phyloP scores from a whole-genome alignment of 1,140 invertebrate genomes.

The Portunus trituberculatus region DNA sequence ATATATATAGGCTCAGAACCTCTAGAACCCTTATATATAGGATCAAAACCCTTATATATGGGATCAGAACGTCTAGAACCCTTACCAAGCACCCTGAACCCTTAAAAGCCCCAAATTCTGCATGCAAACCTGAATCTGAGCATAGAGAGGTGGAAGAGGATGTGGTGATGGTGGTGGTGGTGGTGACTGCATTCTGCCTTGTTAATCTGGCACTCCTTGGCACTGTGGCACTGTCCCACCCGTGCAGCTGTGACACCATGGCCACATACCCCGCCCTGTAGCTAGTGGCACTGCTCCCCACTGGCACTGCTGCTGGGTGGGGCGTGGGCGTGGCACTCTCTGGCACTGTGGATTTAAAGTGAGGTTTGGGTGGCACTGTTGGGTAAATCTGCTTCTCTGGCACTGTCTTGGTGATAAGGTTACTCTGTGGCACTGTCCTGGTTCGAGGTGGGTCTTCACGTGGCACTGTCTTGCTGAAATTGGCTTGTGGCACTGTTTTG shows the following conservation, averaged over 20 bases:
- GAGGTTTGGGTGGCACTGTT: neutral
- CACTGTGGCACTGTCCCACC: neutral
- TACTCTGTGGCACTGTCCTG: too few relatives aligned
- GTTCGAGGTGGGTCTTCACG: neutral
- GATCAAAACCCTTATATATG: neutral
- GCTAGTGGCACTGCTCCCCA: conserved; percentile 42
- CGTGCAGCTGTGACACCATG: conserved; percentile 36
- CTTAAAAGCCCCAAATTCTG: neutral
- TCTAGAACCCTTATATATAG: too few relatives aligned
- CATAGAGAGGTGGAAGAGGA: conserved; percentile 67
- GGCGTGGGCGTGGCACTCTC: too few relatives aligned
- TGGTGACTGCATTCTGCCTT: neutral
- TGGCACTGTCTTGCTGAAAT: too few relatives aligned
- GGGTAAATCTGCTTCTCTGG: too few relatives aligned
- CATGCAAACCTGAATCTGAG: conserved; percentile 77
- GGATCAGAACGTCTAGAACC: neutral
- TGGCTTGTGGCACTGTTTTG: too few relatives aligned
- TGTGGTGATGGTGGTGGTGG: neutral
- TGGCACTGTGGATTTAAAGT: neutral
- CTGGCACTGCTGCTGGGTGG: neutral
- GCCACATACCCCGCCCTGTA: conserved; percentile 66
- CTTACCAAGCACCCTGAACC: neutral
- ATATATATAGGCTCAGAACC: too few relatives aligned
- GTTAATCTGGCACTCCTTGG: neutral
- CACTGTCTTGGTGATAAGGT: too few relatives aligned